Conservation (phyloP, 2,113 vertebrate genomes). For the Aegithalos caudatus region DNA sequence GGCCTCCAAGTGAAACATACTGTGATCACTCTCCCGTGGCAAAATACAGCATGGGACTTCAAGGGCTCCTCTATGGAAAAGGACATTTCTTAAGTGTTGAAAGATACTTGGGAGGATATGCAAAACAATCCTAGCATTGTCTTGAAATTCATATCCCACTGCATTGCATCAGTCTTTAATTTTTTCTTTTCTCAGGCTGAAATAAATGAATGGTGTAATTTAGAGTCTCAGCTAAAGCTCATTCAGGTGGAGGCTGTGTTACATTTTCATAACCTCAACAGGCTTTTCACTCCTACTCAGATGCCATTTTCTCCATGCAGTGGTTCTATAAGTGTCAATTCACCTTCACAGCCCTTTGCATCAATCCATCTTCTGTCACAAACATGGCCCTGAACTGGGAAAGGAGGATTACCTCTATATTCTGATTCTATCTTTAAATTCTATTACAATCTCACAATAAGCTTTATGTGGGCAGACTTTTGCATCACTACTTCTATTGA, state of each 20-base stretch:
- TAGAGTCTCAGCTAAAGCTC: background rate
- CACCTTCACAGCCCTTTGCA: rapidly evolving
- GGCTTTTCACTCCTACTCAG: background rate
- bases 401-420: background rate
- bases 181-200: background rate
- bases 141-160: background rate
- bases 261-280: background rate
- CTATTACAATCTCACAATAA: background rate
- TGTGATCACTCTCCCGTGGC: background rate
- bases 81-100: background rate
- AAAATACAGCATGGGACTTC: background rate
- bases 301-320: background rate
- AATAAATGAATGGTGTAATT: background rate
- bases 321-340: background rate
- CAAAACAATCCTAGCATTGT: background rate
- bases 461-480: background rate
- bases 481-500: background rate
- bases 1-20: background rate
- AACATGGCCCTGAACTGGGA: background rate
- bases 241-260: background rate
- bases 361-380: background rate
- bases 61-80: background rate
- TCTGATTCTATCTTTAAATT: background rate
- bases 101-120: background rate
- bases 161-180: background rate